Conservation (phyloP, 2,113 vertebrate genomes). For the Austrofundulus limnaeus region DNA sequence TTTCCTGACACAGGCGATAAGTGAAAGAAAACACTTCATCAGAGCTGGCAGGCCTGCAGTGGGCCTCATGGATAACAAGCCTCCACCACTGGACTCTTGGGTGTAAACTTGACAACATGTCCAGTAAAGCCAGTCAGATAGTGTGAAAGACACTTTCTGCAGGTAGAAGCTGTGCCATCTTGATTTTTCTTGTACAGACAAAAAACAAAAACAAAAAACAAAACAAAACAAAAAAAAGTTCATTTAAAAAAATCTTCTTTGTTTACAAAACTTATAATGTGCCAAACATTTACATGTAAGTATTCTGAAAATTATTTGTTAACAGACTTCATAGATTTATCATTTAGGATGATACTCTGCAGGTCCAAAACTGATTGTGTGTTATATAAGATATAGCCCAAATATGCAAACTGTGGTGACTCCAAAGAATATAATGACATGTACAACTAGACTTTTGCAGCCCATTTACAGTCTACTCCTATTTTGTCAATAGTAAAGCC, state of each 20-base stretch:
- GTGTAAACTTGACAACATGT: conserved; percentile 66
- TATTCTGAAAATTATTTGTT: conserved; percentile 44
- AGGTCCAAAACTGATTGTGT: conserved; percentile 29
- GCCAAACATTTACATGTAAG: conserved; percentile 66
- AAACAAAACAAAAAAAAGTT: no score
- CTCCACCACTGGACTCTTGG: conserved; percentile 82
- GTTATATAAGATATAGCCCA: conserved; percentile 51
- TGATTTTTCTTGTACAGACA: conserved; percentile 51
- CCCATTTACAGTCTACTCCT: conserved; percentile 24
- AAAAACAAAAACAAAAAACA: no score
- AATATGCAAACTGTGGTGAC: conserved; percentile 66
- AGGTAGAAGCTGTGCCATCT: conserved; percentile 50
- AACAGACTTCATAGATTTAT: conserved; percentile 31
- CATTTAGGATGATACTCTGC: conserved; percentile 37
- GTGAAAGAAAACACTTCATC: conserved; percentile 81
- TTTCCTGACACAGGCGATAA: conserved; percentile 65
- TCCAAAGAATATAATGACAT: conserved; percentile 62
- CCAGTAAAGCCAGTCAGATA: conserved; percentile 16
- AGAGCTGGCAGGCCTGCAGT: conserved; percentile 79
- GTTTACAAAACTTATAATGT: conserved; percentile 58
- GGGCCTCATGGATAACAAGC: conserved; percentile 81
- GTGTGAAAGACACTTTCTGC: conserved; percentile 52
- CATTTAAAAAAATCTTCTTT: conserved; percentile 39
- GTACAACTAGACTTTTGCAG: conserved; percentile 43
- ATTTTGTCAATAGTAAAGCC: conserved; percentile 32